These are phyloP conservation scores for Acanthornis magna DNA, from an alignment of 2,797 vertebrate species.

Conservation along the genomic window DNA sequence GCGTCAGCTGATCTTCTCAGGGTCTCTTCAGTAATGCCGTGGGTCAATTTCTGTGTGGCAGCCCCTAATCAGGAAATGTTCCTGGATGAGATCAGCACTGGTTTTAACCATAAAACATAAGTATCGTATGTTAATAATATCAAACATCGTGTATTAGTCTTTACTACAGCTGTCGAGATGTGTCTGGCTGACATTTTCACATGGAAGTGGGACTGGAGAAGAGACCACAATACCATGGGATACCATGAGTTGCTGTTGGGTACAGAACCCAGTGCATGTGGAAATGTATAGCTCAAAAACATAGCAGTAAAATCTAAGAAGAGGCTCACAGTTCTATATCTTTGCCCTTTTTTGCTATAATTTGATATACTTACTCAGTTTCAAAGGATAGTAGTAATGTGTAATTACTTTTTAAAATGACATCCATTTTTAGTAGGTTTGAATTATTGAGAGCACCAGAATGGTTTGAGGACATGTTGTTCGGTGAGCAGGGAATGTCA, in stretches of 20 bases:
- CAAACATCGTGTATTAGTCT: background rate
- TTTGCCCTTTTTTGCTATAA: background rate
- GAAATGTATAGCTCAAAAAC: background rate
- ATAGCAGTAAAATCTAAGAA: background rate
- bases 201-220: background rate
- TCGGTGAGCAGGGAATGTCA: background rate
- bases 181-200: background rate
- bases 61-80: background rate
- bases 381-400: background rate
- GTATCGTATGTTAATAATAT: background rate
- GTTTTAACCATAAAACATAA: background rate
- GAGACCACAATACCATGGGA: background rate
- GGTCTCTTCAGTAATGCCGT: background rate
- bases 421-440: slow-evolving; percentile 42
- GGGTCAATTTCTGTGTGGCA: background rate
- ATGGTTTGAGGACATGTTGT: background rate
- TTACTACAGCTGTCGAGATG: background rate
- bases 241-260: background rate
- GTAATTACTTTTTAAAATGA: slow-evolving; percentile 24
- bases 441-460: slow-evolving; percentile 22
- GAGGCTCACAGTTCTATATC: background rate
- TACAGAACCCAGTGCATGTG: background rate
- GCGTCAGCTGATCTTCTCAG: background rate
- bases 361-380: background rate
- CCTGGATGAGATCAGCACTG: background rate